Percentiles rank a stretch among this genome's conserved stretches.
phyloP scores from a whole-genome alignment of 2,113 vertebrate species.

The Haemorhous mexicanus region DNA sequence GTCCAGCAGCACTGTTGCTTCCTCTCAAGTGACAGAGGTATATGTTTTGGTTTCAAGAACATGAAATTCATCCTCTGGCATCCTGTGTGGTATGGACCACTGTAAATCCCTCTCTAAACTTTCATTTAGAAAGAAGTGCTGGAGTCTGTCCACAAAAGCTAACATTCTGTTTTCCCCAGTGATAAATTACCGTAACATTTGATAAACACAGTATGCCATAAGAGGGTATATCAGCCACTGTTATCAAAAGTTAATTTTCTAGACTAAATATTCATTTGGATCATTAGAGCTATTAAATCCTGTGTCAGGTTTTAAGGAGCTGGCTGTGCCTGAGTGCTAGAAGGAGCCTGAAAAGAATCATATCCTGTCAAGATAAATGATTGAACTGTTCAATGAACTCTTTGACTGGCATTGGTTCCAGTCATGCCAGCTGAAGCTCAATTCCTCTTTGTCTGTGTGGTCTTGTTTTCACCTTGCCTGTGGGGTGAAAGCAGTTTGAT shows the following conservation, averaged over 20 bases:
- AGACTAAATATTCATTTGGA: slow-evolving; percentile 57
- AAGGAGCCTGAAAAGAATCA: slow-evolving; percentile 60
- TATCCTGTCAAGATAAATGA: slow-evolving; percentile 65
- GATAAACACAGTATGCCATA: slow-evolving; percentile 36
- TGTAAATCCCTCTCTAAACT: slow-evolving; percentile 23
- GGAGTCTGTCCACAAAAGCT: neutral
- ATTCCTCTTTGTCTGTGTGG: slow-evolving; percentile 70
- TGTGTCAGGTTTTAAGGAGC: slow-evolving; percentile 46
- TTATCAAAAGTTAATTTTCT: slow-evolving; percentile 58
- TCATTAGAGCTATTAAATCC: slow-evolving; percentile 56
- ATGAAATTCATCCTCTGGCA: neutral
- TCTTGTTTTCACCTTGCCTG: slow-evolving; percentile 69
- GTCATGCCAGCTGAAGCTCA: slow-evolving; percentile 69
- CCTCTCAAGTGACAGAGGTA: neutral
- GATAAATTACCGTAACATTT: neutral
- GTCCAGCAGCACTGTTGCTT: neutral
- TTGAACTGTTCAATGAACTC: slow-evolving; percentile 69
- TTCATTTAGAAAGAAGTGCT: neutral
- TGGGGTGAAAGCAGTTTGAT: slow-evolving; percentile 62
- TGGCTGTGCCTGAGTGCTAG: slow-evolving; percentile 26
- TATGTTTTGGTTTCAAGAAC: neutral
- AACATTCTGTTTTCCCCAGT: slow-evolving; percentile 8
- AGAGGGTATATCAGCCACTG: slow-evolving; percentile 11
- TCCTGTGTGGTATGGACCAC: slow-evolving; percentile 6
- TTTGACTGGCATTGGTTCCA: slow-evolving; percentile 72